These are phyloP conservation scores for Eretmochelys imbricata DNA, from an alignment of 2,113 vertebrate genomes.

Conservation along the genomic window DNA sequence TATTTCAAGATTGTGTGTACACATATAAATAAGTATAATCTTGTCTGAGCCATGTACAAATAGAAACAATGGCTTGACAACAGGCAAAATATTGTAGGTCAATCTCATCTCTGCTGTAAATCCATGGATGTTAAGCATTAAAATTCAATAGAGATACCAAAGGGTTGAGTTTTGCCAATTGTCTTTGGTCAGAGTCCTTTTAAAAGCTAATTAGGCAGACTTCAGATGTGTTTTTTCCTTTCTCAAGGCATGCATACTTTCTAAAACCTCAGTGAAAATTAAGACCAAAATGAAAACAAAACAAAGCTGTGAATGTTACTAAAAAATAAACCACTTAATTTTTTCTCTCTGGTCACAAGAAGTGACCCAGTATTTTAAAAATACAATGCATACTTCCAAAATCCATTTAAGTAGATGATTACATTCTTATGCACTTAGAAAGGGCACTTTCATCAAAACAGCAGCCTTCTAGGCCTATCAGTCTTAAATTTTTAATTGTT, in stretches of 20 bases:
- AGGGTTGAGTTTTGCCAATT: neutral
- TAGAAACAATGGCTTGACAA: neutral
- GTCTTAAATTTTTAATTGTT: slow-evolving; percentile 36
- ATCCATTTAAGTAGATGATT: neutral
- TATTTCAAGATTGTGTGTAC: neutral
- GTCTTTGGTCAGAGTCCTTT: neutral
- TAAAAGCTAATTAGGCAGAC: neutral
- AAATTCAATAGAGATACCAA: neutral
- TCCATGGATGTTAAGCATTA: neutral
- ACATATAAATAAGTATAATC: neutral
- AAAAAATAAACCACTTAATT: neutral
- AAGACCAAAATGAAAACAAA: neutral
- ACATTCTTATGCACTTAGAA: neutral
- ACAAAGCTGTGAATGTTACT: neutral
- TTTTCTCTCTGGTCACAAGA: neutral
- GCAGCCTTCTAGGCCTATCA: slow-evolving; percentile 17
- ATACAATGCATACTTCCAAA: neutral
- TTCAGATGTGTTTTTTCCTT: neutral
- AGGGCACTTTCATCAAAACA: slow-evolving; percentile 9
- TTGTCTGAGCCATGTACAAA: neutral
- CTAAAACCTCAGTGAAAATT: neutral
- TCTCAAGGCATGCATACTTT: neutral
- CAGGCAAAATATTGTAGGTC: neutral
- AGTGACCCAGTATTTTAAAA: neutral
- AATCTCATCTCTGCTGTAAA: neutral